Evolutionary conservation across 2,113 vertebrate genomes (phyloP), one percentile per base, ranked within the genome.

Genomic region (Podarcis muralis): DNA sequence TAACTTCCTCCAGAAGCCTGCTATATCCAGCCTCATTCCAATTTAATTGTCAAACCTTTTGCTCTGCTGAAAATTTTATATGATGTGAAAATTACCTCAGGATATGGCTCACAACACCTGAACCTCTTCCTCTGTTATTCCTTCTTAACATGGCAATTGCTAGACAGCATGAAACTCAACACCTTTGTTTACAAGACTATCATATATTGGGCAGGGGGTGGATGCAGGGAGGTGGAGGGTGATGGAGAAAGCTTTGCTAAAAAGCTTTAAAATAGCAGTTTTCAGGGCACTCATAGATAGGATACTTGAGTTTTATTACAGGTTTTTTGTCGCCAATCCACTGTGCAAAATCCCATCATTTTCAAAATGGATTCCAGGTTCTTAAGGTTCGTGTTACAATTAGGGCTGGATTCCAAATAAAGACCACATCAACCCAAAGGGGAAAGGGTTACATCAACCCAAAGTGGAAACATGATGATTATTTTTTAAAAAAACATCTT

Each of bases 81-180:
- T 82, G 81, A 83, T 83, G 72, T 83, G 81, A 83, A 83, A 88
- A 88, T 77, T 66, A 53, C 87, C 87, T 88, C 59, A 68, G 81
- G 81, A 88, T 82, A 76, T 68, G 27, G 80, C 71, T 81, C 57
- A 16, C 9, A 83, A 32, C 35, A 43, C 71, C 59, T 35, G 35
- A 76, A 83, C 59, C 53, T 53, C 30, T 27, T 27, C 68, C n/a
- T 85, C 35, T 85, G n/a, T 53, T 81, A 37, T 40, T 37, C 40
- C 35, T 37, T 32, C 25, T 81, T 81, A 86, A 37, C 11, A 68
- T 35, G 23, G 59, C 69, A 86, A 53, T 75, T 86, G 84, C 5
- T 81, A 86, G 59, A 68, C 27, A 59, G 62, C 43, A 12, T 43
- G 27, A 22, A 59, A 15, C 57, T 83, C 78, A 77, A 83, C 27